Base-by-base conservation (phyloP, 2,113 vertebrate species). In the Elephas maximus region DNA sequence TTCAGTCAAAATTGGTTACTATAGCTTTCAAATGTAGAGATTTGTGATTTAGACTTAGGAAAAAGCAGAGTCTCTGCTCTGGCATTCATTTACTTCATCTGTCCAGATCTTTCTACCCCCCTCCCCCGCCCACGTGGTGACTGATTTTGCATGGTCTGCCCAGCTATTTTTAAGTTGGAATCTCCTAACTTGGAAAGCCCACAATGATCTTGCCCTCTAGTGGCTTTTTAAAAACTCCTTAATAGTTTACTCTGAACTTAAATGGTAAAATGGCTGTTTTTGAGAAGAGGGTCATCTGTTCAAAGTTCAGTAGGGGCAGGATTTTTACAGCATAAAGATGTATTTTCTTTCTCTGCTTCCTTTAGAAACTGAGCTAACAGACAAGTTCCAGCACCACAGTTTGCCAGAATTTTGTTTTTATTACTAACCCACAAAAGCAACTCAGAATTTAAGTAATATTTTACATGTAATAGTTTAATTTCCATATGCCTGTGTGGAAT, bases 151-250 rank as follows among this genome's bases (percentile, higher is more conserved):
- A 11, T 74, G 81, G 12, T 62, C 48, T 53, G 53, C 8, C 21
- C 8, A 21, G 14, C 76, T 48, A 88, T 57, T 57, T 45, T 76
- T 44, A 74, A 79, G 53, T 48, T 65, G 9, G 23, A 53, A 6
- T 78, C 44, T 91, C 24, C 60, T 73, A 62, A 84, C 17, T 44
- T 53, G 62, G 63, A 23, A 90, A 90, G 80, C 44, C 78, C 26
- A 37, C 80, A 26, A 6, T 73, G 30, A 11, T 69, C 80, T 93
- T 93, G 88, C 77, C 51, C 62, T 80, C 18, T 85, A 62, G 62
- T 79, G 89, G 44, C 26, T 91, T 81, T 93, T 76, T 33, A n/a
- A 94, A 87, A 79, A 48, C 53, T 93, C 33, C 41, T 92, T 87
- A 85, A 60, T 86, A 89, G 81, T 21, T 73, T 26, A 45, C 78